Percentiles rank a stretch among this genome's conserved stretches.
These are phyloP conservation scores for Henricia sp. DNA, from an alignment of 53 echinoderm and acorn worm genomes.

Conservation along the genomic window DNA sequence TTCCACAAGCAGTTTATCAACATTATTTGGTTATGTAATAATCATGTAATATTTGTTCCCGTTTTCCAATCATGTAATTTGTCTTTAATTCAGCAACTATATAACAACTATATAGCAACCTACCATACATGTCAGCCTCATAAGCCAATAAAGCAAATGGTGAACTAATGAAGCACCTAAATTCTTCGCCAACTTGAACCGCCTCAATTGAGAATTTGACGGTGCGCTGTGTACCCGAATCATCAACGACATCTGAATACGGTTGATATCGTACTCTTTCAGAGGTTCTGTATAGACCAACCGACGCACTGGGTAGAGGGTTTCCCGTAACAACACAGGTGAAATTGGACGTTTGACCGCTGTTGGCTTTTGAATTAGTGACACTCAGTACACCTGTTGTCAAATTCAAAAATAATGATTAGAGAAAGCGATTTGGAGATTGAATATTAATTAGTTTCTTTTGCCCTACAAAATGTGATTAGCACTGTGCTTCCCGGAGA, in stretches of 20 bases:
- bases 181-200: conserved; percentile 4
- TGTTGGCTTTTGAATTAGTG: conserved; percentile 48
- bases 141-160: not conserved
- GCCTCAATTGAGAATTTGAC: conserved; percentile 40
- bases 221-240: not conserved
- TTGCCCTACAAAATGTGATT: too few species aligned
- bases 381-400: conserved; percentile 46
- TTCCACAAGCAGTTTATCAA: too few species aligned
- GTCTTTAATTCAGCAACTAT: too few species aligned
- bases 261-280: not conserved
- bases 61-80: too few species aligned
- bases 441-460: not conserved
- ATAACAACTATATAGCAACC: too few species aligned
- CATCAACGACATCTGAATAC: not conserved
- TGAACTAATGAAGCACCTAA: not conserved
- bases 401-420: too few species aligned
- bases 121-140: conserved; percentile 33
- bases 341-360: conserved; percentile 52
- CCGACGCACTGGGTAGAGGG: conserved; percentile 4
- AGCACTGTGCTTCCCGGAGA: too few species aligned
- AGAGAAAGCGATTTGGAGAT: not conserved
- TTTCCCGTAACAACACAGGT: conserved; percentile 56
- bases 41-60: too few species aligned
- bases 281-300: conserved; percentile 10
- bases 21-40: too few species aligned